A percentile compares a stretch with the other conserved stretches of the same genome.
phyloP scores from a whole-genome alignment of 2,797 vertebrate species.

The Micrastur ruficollis region DNA sequence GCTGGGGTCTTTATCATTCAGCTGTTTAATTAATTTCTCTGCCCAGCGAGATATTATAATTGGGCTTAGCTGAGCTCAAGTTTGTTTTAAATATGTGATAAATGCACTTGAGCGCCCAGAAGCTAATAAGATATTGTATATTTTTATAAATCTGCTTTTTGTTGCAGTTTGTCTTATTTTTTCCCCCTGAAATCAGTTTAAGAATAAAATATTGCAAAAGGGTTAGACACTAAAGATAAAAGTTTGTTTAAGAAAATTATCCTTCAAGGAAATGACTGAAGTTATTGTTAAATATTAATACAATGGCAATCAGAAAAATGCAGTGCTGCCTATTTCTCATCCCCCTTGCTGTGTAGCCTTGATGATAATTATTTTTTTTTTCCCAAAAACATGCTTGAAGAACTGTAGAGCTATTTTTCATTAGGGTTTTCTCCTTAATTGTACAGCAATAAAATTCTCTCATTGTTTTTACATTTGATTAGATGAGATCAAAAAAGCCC shows the following conservation, averaged over 20 bases:
- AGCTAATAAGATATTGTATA: conserved; percentile 62
- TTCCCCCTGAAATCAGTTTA: neutral
- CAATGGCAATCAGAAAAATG: conserved; percentile 35
- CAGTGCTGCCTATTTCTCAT: conserved; percentile 37
- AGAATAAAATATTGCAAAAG: conserved; percentile 33
- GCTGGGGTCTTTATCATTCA: conserved; percentile 61
- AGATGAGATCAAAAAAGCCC: conserved; percentile 11
- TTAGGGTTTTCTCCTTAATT: conserved; percentile 32
- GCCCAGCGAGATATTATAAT: conserved; percentile 69
- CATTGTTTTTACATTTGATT: conserved; percentile 27
- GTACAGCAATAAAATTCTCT: neutral
- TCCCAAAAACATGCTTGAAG: conserved; percentile 36
- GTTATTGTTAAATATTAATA: conserved; percentile 67
- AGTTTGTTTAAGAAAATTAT: conserved; percentile 61
- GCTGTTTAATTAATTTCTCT: conserved; percentile 74
- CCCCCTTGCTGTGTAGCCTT: conserved; percentile 43
- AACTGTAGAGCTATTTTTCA: conserved; percentile 21
- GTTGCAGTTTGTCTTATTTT: conserved; percentile 20
- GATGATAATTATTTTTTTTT: conserved; percentile 55
- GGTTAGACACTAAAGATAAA: conserved; percentile 37
- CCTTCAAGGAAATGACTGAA: conserved; percentile 48
- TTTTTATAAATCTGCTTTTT: conserved; percentile 64
- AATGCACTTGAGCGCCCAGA: conserved; percentile 53
- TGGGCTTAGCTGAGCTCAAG: conserved; percentile 56
- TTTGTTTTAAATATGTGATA: conserved; percentile 63